Conservation (phyloP, 1,140 invertebrate genomes). For the Macrobrachium nipponense region DNA sequence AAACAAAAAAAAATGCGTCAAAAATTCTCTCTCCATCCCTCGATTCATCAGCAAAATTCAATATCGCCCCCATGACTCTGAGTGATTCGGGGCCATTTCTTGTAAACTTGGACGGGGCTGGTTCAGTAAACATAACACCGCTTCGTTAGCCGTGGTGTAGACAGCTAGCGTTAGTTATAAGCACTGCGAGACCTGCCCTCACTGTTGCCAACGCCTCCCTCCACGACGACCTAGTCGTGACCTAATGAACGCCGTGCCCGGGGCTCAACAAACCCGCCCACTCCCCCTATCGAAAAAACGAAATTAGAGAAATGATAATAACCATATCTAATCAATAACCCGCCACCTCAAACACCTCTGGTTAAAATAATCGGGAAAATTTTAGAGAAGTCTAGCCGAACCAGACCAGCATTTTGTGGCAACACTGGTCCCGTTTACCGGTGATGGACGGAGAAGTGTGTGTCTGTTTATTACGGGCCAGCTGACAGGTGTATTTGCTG, state of each 20-base stretch:
- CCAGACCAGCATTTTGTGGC: conserved; percentile 28
- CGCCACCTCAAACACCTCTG: not conserved
- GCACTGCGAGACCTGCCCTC: conserved; percentile 53
- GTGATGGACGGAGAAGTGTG: conserved; percentile 62
- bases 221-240: not conserved
- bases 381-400: not conserved
- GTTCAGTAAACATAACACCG: conserved; percentile 58
- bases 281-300: not conserved
- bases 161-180: conserved; percentile 59
- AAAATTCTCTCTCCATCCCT: not conserved
- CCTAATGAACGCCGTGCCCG: not conserved
- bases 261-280: not conserved
- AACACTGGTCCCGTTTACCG: conserved; percentile 50
- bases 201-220: conserved; percentile 34
- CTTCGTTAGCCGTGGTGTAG: conserved; percentile 59
- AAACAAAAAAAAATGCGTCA: too few species aligned
- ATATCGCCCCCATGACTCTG: conserved; percentile 27
- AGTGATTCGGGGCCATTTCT: conserved; percentile 59
- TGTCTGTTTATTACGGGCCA: conserved; percentile 59
- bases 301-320: not conserved
- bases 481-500: conserved; percentile 61
- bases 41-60: not conserved
- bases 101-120: conserved; percentile 55
- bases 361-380: conserved; percentile 8
- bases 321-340: not conserved